Percentiles rank a stretch among this genome's conserved stretches.
phyloP scores from a whole-genome alignment of 2,888 invertebrate species.

The Petrolisthes cinctipes region DNA sequence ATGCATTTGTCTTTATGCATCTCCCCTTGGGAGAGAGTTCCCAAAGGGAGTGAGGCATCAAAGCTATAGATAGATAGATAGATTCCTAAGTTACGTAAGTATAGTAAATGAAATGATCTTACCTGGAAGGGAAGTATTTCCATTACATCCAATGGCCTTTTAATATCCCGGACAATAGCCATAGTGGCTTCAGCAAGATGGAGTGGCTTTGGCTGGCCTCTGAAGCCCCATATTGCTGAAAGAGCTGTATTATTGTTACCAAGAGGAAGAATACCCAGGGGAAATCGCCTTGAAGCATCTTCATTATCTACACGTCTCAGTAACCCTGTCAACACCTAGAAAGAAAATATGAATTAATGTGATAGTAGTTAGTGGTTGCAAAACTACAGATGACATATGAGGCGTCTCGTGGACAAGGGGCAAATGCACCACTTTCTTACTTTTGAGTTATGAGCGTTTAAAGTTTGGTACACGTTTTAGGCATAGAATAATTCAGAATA shows the following conservation, averaged over 20 bases:
- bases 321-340: slow-evolving; percentile 77
- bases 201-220: slow-evolving; percentile 71
- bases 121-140: slow-evolving; percentile 74
- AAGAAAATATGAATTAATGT: neutral
- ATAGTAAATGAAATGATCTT: neutral
- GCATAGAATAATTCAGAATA: no score
- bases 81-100: no score
- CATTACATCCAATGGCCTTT: slow-evolving; percentile 83
- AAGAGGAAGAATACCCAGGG: slow-evolving; percentile 85
- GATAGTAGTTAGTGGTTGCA: no score
- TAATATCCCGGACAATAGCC: slow-evolving; percentile 82
- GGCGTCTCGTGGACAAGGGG: no score
- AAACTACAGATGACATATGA: no score
- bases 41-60: no score
- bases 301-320: slow-evolving; percentile 80
- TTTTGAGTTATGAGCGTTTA: no score
- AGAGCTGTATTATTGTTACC: slow-evolving; percentile 84
- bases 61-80: no score
- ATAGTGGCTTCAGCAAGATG: slow-evolving; percentile 83
- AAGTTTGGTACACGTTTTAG: no score
- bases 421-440: no score
- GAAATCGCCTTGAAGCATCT: slow-evolving; percentile 73
- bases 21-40: no score
- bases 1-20: no score
- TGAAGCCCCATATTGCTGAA: slow-evolving; percentile 76